Conservation (phyloP, 2,888 invertebrate species). For the Macroteleia sp. region DNA sequence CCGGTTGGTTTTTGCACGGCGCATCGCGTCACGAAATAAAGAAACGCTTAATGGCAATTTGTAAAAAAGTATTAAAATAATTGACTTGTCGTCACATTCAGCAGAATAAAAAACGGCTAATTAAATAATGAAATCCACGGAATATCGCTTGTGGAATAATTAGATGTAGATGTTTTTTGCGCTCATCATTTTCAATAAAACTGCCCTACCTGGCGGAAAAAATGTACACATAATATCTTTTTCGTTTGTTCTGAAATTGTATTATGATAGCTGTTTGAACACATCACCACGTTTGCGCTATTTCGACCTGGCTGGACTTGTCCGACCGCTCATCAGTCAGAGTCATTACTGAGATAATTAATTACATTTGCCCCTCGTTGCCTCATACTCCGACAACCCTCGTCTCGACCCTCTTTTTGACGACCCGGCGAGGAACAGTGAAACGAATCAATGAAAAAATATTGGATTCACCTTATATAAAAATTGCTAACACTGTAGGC, state of each 20-base stretch:
- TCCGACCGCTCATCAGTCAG: conserved; percentile 86
- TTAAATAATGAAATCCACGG: conserved; percentile 23
- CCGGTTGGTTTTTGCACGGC: neutral
- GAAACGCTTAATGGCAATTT: conserved; percentile 32
- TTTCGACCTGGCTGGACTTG: conserved; percentile 83
- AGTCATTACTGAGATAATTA: conserved; percentile 88
- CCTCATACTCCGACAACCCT: conserved; percentile 82
- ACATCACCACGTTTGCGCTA: conserved; percentile 80
- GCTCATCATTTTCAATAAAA: conserved; percentile 16
- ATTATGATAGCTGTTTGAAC: conserved; percentile 61
- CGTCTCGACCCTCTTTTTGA: conserved; percentile 68
- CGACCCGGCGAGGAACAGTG: conserved; percentile 72
- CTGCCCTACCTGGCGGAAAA: neutral
- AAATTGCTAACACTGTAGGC: conserved; percentile 47
- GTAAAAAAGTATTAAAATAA: conserved; percentile 38
- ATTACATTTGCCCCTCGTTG: conserved; percentile 87
- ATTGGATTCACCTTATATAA: conserved; percentile 74
- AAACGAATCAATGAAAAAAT: conserved; percentile 82
- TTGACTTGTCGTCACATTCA: conserved; percentile 26
- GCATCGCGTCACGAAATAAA: conserved; percentile 26
- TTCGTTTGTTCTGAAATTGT: conserved; percentile 57
- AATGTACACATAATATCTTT: conserved; percentile 25
- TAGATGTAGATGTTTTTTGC: conserved; percentile 14
- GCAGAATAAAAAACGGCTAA: conserved; percentile 14
- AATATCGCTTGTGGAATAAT: conserved; percentile 9